These are phyloP conservation scores for Luperina testacea DNA, from an alignment of 2,888 invertebrate genomes.

Conservation along the genomic window DNA sequence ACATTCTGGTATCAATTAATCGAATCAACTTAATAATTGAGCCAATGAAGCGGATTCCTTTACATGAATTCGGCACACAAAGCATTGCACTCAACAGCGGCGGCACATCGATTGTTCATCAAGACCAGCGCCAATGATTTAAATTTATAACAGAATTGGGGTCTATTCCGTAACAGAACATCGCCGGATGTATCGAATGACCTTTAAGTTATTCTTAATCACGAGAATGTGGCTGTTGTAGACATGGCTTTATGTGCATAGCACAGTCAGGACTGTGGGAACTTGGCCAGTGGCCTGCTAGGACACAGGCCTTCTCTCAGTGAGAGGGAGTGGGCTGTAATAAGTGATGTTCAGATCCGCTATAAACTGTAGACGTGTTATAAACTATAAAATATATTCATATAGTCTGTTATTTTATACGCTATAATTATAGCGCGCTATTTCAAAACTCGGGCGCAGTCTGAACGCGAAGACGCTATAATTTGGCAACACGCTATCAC, in stretches of 20 bases:
- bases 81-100: constrained; percentile 26
- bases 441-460: too few species aligned
- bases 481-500: too few species aligned
- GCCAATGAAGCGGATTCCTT: constrained; percentile 43
- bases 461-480: too few species aligned
- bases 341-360: too few species aligned
- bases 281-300: background rate
- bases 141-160: constrained; percentile 48
- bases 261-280: background rate
- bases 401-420: too few species aligned
- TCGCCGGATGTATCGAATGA: constrained; percentile 24
- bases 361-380: too few species aligned
- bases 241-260: constrained; percentile 11
- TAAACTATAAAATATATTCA: too few species aligned
- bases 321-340: background rate
- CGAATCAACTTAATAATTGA: constrained; percentile 38
- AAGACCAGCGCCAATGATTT: constrained; percentile 31
- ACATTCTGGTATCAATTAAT: constrained; percentile 40
- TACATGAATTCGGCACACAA: constrained; percentile 22
- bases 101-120: constrained; percentile 48
- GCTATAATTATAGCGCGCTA: too few species aligned
- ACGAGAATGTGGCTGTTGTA: background rate
- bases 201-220: constrained; percentile 35
- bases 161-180: constrained; percentile 15
- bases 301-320: background rate